Percentiles rank a stretch among this genome's conserved stretches.
phyloP scores from a whole-genome alignment of 2,113 vertebrate species.

The Cervus canadensis region DNA sequence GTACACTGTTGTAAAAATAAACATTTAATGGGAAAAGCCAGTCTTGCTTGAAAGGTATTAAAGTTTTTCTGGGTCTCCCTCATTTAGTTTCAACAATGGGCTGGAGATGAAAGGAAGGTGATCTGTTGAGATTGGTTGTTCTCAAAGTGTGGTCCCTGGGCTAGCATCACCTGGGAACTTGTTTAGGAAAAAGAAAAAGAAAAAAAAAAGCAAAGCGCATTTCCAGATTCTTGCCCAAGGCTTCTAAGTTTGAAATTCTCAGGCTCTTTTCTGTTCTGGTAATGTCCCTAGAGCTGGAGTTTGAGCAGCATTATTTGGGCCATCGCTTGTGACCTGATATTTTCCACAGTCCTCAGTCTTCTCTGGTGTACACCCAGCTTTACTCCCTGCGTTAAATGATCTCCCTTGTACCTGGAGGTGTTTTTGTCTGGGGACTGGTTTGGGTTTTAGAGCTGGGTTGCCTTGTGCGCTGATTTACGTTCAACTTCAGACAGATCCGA shows the following conservation, averaged over 20 bases:
- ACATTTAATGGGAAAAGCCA: background rate
- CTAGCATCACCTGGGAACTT: background rate
- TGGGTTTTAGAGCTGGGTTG: background rate
- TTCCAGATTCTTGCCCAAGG: background rate
- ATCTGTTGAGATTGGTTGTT: background rate
- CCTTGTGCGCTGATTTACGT: background rate
- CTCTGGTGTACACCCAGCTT: background rate
- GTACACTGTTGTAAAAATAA: background rate
- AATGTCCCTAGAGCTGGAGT: fast-evolving
- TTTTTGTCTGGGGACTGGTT: background rate
- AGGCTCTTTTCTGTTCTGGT: background rate
- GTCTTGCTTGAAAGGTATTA: background rate
- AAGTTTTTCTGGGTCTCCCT: background rate
- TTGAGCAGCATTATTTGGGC: background rate
- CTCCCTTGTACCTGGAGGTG: background rate
- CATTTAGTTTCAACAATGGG: background rate
- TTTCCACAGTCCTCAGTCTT: background rate
- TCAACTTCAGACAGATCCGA: conserved; percentile 32
- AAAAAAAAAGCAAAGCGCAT: background rate
- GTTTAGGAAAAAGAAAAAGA: background rate
- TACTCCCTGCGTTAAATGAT: background rate
- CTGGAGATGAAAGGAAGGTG: background rate
- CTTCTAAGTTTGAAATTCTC: background rate
- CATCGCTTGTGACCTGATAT: background rate
- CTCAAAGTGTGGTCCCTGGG: background rate